Conservation (phyloP, 1,140 invertebrate genomes). For the Drosophila parabipectinata region DNA sequence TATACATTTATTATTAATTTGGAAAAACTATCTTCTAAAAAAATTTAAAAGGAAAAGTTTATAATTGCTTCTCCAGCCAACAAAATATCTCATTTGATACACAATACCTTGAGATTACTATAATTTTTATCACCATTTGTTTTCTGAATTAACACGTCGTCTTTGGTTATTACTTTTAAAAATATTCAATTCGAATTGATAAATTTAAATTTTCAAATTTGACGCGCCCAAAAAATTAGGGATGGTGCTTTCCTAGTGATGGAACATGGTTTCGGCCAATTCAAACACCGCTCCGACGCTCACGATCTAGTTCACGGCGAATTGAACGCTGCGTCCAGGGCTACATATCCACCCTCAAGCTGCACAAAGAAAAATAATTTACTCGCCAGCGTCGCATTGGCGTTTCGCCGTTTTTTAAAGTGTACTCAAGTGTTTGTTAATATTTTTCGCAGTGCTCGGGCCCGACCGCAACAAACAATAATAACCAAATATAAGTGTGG, state of each 20-base stretch:
- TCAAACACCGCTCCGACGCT: slow-evolving; percentile 1
- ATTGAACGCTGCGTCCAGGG: slow-evolving; percentile 36
- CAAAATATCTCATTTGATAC: too few species aligned
- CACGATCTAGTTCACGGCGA: slow-evolving; percentile 21
- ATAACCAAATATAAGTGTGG: slow-evolving; percentile 47
- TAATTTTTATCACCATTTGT: too few species aligned
- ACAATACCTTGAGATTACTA: too few species aligned
- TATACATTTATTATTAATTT: too few species aligned
- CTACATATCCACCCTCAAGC: slow-evolving; percentile 38
- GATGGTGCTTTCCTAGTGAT: slow-evolving; percentile 1
- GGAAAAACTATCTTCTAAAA: too few species aligned
- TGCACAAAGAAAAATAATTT: slow-evolving; percentile 56
- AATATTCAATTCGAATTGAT: not conserved
- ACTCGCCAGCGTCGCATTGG: slow-evolving; percentile 42
- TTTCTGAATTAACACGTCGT: too few species aligned
- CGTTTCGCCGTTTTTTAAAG: slow-evolving; percentile 53
- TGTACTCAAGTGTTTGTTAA: slow-evolving; percentile 51
- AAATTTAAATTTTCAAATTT: not conserved
- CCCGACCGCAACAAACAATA: slow-evolving; percentile 53
- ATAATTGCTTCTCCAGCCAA: too few species aligned
- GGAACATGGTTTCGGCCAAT: not conserved
- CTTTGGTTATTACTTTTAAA: too few species aligned
- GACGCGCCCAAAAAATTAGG: not conserved
- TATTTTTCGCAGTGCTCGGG: slow-evolving; percentile 52
- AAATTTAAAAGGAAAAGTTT: too few species aligned